Evolutionary conservation across 2,888 invertebrate genomes (phyloP), one percentile per base, ranked within the genome.

Genomic region (Pegoplata infirma): DNA sequence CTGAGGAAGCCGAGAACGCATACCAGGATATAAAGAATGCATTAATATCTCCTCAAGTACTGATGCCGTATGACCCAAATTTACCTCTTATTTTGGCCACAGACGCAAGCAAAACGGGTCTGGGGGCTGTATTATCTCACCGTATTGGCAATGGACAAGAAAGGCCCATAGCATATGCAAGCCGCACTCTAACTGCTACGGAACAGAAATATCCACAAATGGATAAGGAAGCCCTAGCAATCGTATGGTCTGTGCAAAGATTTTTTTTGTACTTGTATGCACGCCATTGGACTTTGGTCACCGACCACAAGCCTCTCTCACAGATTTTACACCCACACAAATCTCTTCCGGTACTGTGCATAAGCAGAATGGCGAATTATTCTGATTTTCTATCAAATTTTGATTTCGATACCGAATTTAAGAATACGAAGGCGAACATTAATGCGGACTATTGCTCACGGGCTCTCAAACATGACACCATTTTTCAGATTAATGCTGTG

Each of bases 301-400:
- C 16, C 16, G 58, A 58, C n/a, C 58, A 40, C 19, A 58, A 58
- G 32, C 64, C 64, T n/a, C n/a, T n/a, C n/a, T n/a, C n/a, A 6
- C 53, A 49, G 25, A 51, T 51, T 16, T 64, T 36, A 32, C 56
- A 55, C n/a, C n/a, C n/a, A n/a, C n/a, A n/a, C n/a, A n/a, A n/a
- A n/a, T n/a, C n/a, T n/a, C n/a, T n/a, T n/a, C 61, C 51, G 12
- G 32, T 64, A 7, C 68, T 75, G 16, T 76, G 69, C 10, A 71
- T 71, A 2, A 69, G 67, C 19, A 69, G 71, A 17, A 71, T 69
- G 64, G 25, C 58, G 4, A 77, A 79, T 56, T 63, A 74, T 40
- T 53, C 63, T 6, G 76, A 76, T 25, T 74, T 68, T 49, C 58
- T 73, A 7, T 32, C 36, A 0, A 64, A 61, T 83, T 77, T 77